Base-by-base conservation (phyloP, 2,888 invertebrate species). In the Subacronicta megacephala region DNA sequence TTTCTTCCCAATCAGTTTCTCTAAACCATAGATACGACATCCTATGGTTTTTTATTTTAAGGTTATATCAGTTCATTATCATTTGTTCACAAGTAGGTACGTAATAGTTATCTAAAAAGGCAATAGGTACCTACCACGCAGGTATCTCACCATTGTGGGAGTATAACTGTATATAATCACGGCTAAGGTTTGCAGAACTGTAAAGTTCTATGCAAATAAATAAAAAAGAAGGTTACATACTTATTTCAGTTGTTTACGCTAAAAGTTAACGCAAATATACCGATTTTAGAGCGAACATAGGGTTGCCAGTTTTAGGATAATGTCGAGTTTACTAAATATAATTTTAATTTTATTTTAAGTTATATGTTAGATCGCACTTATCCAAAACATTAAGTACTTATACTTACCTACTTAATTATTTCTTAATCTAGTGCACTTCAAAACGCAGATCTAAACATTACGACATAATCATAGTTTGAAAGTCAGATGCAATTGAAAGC, bases 141-240 rank as follows among this genome's bases (percentile, higher is more conserved):
- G 5, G 1, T 58, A 41, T 38, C 42, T 13, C 43, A 55, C n/a
- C 50, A 62, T 72, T 62, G 45, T 36, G 40, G 13, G 23, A n/a
- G 41, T 43, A 49, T 55, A 57, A 66, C 61, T 45, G 41, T 37
- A 37, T 26, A 4, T 23, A 49, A 38, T 60, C 64, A 73, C 65
- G 53, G 56, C 40, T 72, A 60, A 68, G 69, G 69, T 68, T 69
- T 37, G 9, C 26, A 20, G 13, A 70, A 37, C 59, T 62, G 68
- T 68, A 16, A 75, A 72, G 18, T 40, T 9, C 15, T 59, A 23
- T 23, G 55, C 50, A 67, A 67, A 64, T 53, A 71, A 62, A 70
- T 57, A 66, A 54, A 57, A 49, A 52, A 49, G 62, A 67, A 71
- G 75, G 67, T 51, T 66, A 54, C 15, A 33, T 33, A 60, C 12